Base-by-base conservation (phyloP, 2,113 vertebrate species). In the Sapajus apella region DNA sequence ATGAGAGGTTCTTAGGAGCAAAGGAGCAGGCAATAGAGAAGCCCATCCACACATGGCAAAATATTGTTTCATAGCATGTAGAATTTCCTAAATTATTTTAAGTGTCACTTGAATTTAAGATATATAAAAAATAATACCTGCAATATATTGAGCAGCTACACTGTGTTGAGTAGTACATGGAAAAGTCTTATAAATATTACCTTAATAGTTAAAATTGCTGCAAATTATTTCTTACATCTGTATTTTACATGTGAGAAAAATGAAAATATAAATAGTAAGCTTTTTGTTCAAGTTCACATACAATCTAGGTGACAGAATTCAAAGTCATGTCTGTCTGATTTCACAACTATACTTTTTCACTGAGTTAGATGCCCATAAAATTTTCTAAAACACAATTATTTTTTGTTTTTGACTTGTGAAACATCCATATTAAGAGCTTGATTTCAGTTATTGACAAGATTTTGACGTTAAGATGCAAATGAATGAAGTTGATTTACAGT, bases 381-480 rank as follows among this genome's bases (percentile, higher is more conserved):
- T 68, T 94, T 91, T 89, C 32, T 3, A 83, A 72, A 92, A 89
- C 5, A 76, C 14, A 58, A 32, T 32, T 43, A 82, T 61, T 73
- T 55, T 61, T 73, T 35, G 3, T 16, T 75, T 95, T 56, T 92
- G 16, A 87, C 6, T 58, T 90, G 85, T 88, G 55, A 93, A 91
- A 40, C 37, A 87, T 87, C 23, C 95, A 23, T 94, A 73, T 90
- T 83, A 83, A 96, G 52, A 73, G 82, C 18, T 68, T 76, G 47
- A 81, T 93, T 97, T 91, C 91, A 45, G 20, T 40, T 97, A 2
- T 58, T 82, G 52, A 50, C 6, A 94, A 58, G 0, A 66, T 85
- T 70, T 96, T 95, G 40, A 91, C 23, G 88, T 79, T 77, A 72
- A 90, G n/a, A 90, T 73, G 32, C 47, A 88, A 92, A 96, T 81